phyloP scores from a whole-genome alignment of 2,797 vertebrate species.

The Platyrinchus mystaceus region DNA sequence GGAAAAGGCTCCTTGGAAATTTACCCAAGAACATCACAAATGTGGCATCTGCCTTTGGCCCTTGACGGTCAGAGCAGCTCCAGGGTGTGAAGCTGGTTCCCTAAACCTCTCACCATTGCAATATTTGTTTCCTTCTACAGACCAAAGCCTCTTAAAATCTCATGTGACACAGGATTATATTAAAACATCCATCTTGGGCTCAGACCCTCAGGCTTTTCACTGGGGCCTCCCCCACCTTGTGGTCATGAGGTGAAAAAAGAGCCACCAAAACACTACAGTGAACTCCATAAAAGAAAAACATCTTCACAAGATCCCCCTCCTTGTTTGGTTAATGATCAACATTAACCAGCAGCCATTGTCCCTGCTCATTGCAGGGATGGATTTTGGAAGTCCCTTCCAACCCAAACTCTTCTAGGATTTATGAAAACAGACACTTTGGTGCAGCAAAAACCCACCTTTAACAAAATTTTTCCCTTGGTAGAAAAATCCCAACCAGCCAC shows the following conservation, averaged over 20 bases:
- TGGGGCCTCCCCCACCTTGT: neutral
- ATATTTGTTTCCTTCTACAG: neutral
- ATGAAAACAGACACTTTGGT: neutral
- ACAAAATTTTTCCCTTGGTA: accelerated
- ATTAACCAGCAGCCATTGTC: neutral
- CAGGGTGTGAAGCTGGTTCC: neutral
- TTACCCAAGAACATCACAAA: neutral
- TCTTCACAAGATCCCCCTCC: neutral
- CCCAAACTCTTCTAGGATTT: neutral
- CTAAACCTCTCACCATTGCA: neutral
- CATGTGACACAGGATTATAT: accelerated
- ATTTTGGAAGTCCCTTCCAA: neutral
- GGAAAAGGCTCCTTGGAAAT: neutral
- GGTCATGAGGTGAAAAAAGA: neutral
- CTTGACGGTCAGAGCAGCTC: accelerated
- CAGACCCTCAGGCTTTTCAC: neutral
- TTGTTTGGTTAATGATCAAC: neutral
- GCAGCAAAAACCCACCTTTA: neutral
- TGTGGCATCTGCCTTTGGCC: neutral
- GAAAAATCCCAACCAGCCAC: neutral
- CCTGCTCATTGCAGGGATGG: neutral
- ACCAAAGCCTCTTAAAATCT: neutral
- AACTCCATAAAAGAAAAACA: neutral
- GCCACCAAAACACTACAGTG: neutral
- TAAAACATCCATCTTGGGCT: neutral